Evolutionary conservation across 37 sponge, comb jelly and placozoan species (phyloP).

Genomic region (Sycon ciliatum): DNA sequence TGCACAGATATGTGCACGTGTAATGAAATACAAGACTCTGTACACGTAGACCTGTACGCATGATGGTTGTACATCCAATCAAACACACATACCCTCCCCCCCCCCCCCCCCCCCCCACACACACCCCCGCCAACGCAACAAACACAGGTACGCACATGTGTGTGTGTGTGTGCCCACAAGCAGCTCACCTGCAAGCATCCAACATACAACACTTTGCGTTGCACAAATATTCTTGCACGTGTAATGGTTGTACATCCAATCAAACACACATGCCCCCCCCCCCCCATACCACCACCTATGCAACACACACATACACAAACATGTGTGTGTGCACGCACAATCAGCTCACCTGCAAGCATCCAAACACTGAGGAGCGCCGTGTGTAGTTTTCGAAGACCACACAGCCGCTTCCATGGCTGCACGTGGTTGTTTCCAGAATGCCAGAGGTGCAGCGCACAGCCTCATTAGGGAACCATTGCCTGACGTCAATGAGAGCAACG

Average conservation of each 20-base stretch:
- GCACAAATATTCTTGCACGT: too few species aligned
- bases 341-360: conserved; percentile 72
- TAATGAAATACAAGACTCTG: too few species aligned
- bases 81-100: too few species aligned
- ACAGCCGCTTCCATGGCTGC: conserved; percentile 57
- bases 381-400: conserved; percentile 52
- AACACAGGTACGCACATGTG: neutral
- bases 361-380: conserved; percentile 49
- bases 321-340: neutral
- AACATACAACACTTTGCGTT: too few species aligned
- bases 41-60: too few species aligned
- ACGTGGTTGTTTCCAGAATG: conserved; percentile 42
- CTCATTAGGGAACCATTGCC: conserved; percentile 83
- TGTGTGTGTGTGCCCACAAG: neutral
- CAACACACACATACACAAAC: neutral
- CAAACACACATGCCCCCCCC: too few species aligned
- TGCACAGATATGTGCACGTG: too few species aligned
- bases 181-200: too few species aligned
- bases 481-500: too few species aligned
- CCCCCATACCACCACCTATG: neutral
- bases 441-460: conserved; percentile 59
- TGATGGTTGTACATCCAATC: too few species aligned
- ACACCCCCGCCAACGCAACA: too few species aligned
- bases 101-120: neutral
- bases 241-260: too few species aligned